Percentiles rank a stretch among this genome's conserved stretches.
Conservation (phyloP, 2,113 vertebrate genomes). For the Rhagologus leucostigma region DNA sequence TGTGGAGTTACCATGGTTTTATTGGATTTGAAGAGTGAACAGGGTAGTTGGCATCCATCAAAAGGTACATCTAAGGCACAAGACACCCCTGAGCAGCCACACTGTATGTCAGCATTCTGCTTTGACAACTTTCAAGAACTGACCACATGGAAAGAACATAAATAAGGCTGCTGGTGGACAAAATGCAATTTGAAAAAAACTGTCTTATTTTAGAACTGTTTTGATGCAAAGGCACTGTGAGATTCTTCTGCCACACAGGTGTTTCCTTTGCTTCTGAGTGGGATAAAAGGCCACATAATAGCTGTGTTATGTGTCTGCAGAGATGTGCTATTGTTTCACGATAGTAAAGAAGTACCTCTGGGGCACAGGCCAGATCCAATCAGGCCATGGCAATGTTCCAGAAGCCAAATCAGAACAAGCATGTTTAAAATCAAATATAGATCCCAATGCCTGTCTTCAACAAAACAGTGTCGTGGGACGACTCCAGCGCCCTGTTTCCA, state of each 20-base stretch:
- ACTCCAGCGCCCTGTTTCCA: background rate
- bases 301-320: background rate
- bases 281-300: background rate
- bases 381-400: background rate
- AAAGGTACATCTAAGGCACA: background rate
- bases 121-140: background rate
- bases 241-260: background rate
- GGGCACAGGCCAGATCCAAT: background rate
- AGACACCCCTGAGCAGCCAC: background rate
- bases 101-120: background rate
- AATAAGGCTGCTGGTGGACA: background rate
- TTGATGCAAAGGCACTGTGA: background rate
- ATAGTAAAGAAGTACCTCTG: background rate
- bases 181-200: background rate
- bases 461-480: background rate
- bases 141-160: background rate
- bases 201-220: background rate
- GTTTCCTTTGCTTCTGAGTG: background rate
- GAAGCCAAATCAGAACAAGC: background rate
- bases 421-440: constrained; percentile 5
- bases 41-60: background rate
- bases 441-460: background rate
- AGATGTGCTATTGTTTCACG: background rate
- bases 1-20: background rate
- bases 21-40: background rate